Evolutionary conservation across 1,140 invertebrate species (phyloP).

Genomic region (Drosophila novamexicana): DNA sequence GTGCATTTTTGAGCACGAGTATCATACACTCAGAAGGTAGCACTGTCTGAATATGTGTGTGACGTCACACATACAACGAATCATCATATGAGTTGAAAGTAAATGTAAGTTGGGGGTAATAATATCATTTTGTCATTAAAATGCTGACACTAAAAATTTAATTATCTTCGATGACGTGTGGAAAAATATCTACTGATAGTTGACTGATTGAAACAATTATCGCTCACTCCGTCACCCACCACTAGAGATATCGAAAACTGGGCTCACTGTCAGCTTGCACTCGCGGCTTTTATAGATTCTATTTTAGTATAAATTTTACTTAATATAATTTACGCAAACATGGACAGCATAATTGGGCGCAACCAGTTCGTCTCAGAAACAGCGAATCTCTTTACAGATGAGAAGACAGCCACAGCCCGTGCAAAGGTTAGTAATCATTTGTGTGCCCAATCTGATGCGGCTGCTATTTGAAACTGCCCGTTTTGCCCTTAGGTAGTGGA

Average conservation of each 20-base stretch:
- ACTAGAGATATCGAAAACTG: slow-evolving; percentile 24
- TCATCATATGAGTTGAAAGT: background rate
- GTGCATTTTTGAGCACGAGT: background rate
- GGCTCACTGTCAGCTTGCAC: slow-evolving; percentile 29
- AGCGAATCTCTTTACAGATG: slow-evolving; percentile 79
- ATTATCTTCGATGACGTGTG: too few relatives aligned
- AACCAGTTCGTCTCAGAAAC: slow-evolving; percentile 80
- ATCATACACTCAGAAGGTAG: background rate
- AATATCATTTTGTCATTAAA: background rate
- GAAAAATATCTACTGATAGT: background rate
- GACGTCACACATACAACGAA: background rate
- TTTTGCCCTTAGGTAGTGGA: slow-evolving; percentile 67
- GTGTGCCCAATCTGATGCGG: background rate
- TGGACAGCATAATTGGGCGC: slow-evolving; percentile 80
- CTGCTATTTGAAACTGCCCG: slow-evolving; percentile 12
- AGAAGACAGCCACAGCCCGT: slow-evolving; percentile 78
- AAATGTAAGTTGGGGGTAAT: background rate
- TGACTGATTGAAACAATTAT: background rate
- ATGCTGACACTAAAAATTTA: background rate
- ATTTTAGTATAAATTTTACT: background rate
- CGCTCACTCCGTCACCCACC: slow-evolving; percentile 2
- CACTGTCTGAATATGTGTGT: background rate
- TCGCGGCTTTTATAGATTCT: slow-evolving; percentile 39
- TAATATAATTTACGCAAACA: slow-evolving; percentile 16
- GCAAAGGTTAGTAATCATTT: slow-evolving; percentile 54